Evolutionary conservation across 2,113 vertebrate genomes (phyloP), one percentile per base, ranked within the genome.

Genomic region (Perca fluviatilis): DNA sequence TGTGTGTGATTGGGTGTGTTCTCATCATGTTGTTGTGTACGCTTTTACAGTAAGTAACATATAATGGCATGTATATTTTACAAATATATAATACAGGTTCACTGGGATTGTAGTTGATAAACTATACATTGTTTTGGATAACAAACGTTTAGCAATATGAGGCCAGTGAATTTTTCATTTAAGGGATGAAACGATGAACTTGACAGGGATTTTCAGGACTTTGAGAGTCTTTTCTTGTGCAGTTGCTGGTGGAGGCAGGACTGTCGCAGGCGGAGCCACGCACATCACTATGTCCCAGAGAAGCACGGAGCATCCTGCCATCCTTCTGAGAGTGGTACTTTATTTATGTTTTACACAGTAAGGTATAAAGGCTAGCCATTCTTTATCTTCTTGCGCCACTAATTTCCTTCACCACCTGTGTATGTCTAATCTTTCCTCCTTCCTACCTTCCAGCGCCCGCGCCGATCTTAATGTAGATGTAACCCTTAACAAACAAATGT

Each of bases 241-340:
- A 99, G 98, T 85, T 98, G 96, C 92, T 98, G 97, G 90, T 96
- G 95, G 89, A 95, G 95, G 84, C 95, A 95, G 18, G 96, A 95
- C 40, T 95, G 92, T 21, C 97, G 95, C 60, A 95, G 92, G 23
- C 95, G 94, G 91, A 96, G 96, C 68, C 94, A 89, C 1, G 81
- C 90, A 0, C 92, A 96, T 0, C 63, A 93, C 53, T 95, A 95
- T 58, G 62, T 88, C 62, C 92, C 94, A 0, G 96, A 98, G 89
- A 97, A 96, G 75, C 93, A 95, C 0, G 88, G 93, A 56, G 60
- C 93, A 0, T 90, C 96, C 56, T 96, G 93, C 94, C 96, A 94
- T 92, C 96, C 94, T 47, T 86, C 96, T 21, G 97, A 97, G 87
- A 98, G 95, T 82, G 97, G 97, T 97, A 92, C 43, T 46, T 61